A percentile compares a stretch with the other conserved stretches of the same genome.
These are phyloP conservation scores for Mythimna lalbum DNA, from an alignment of 2,888 invertebrate genomes.

Conservation along the genomic window DNA sequence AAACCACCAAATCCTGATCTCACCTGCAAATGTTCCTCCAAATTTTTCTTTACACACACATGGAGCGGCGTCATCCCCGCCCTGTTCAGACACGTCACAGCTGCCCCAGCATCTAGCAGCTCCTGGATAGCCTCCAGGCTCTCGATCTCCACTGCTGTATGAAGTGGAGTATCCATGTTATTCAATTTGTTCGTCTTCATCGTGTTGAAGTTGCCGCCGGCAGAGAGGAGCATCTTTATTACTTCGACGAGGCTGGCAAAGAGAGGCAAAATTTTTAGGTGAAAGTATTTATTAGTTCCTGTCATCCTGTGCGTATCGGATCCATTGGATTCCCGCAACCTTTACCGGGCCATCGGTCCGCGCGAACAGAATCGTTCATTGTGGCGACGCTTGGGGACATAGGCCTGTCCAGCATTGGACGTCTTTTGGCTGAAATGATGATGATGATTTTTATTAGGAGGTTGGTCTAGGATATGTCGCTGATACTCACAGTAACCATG, in stretches of 20 bases:
- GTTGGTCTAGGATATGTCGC: too few species aligned
- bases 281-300: too few species aligned
- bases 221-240: slow-evolving; percentile 75
- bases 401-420: too few species aligned
- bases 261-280: too few species aligned
- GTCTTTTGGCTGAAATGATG: too few species aligned
- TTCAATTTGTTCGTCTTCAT: slow-evolving; percentile 64
- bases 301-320: too few species aligned
- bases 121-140: slow-evolving; percentile 82
- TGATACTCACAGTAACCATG: too few species aligned
- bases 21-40: slow-evolving; percentile 84
- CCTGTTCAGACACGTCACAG: slow-evolving; percentile 80
- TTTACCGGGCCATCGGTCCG: too few species aligned
- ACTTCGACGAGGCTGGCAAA: slow-evolving; percentile 75
- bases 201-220: slow-evolving; percentile 74
- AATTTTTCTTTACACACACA: slow-evolving; percentile 84
- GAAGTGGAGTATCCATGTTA: slow-evolving; percentile 84
- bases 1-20: slow-evolving; percentile 1
- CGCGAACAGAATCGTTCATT: too few species aligned
- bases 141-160: slow-evolving; percentile 87
- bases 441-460: too few species aligned
- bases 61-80: slow-evolving; percentile 88
- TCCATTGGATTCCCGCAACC: too few species aligned
- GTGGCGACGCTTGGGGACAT: too few species aligned
- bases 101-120: slow-evolving; percentile 83